Conservation (phyloP, 2,113 vertebrate genomes). For the Hyaena hyaena region DNA sequence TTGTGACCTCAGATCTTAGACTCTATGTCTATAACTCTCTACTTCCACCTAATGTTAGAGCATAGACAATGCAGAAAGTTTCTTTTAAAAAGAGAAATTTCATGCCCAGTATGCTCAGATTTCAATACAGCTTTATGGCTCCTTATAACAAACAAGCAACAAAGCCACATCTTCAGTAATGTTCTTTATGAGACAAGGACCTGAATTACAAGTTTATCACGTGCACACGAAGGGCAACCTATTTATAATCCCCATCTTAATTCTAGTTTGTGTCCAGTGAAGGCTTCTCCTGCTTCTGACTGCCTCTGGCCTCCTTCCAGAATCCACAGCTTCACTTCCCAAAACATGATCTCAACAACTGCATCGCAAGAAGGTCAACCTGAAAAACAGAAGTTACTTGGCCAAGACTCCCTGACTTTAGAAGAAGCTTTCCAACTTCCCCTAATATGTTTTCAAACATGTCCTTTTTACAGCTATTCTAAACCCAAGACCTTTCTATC, state of each 20-base stretch:
- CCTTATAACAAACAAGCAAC: not conserved
- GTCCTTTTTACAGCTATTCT: not conserved
- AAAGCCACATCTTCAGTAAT: not conserved
- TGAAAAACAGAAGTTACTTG: not conserved
- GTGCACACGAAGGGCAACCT: not conserved
- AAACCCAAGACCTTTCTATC: not conserved
- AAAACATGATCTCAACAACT: conserved; percentile 28
- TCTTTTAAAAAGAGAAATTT: not conserved
- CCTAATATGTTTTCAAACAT: not conserved
- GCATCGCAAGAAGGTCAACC: not conserved
- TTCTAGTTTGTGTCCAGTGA: not conserved
- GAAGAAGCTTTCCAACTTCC: not conserved
- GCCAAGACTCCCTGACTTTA: not conserved
- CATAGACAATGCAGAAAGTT: conserved; percentile 33
- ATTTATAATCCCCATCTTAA: not conserved
- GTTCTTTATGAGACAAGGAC: not conserved
- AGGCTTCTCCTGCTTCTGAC: not conserved
- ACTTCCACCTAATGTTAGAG: conserved; percentile 65
- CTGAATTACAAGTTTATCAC: not conserved
- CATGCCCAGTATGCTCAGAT: not conserved
- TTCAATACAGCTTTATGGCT: not conserved
- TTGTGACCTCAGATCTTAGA: not conserved
- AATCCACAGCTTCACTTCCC: not conserved
- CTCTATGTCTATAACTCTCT: conserved; percentile 51
- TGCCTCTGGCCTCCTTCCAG: not conserved